A percentile compares a stretch with the other conserved stretches of the same genome.
These are phyloP conservation scores for Dipodomys merriami DNA, from an alignment of 2,113 vertebrate species.

Conservation along the genomic window DNA sequence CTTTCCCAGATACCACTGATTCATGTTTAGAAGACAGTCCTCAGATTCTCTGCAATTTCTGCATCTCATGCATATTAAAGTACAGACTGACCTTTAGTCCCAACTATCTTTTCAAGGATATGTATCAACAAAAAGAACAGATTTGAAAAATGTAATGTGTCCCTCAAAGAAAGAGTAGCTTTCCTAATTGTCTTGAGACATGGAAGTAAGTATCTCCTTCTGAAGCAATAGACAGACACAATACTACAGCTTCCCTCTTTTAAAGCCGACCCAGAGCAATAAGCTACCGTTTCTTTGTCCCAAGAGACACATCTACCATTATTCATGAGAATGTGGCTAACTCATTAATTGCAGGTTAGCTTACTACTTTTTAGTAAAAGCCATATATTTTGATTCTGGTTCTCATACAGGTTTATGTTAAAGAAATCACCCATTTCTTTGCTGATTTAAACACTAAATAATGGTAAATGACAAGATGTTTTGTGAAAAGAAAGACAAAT, in stretches of 20 bases:
- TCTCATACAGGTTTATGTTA: slow-evolving; percentile 8
- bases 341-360: not conserved
- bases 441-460: not conserved
- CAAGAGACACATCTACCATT: not conserved
- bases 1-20: not conserved
- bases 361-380: slow-evolving; percentile 27
- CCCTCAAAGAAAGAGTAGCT: not conserved
- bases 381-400: not conserved
- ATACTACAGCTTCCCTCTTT: not conserved
- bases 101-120: slow-evolving; percentile 6
- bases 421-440: not conserved
- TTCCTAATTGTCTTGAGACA: not conserved
- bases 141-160: not conserved
- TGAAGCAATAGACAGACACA: not conserved
- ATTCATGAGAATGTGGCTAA: not conserved
- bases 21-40: not conserved
- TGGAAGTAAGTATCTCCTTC: not conserved
- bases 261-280: not conserved
- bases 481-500: not conserved
- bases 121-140: not conserved
- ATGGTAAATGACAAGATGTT: slow-evolving; percentile 28
- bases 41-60: not conserved
- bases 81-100: not conserved
- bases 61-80: not conserved
- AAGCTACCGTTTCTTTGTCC: not conserved